Conservation (phyloP, 2,113 vertebrate species). For the Nipponia nippon region DNA sequence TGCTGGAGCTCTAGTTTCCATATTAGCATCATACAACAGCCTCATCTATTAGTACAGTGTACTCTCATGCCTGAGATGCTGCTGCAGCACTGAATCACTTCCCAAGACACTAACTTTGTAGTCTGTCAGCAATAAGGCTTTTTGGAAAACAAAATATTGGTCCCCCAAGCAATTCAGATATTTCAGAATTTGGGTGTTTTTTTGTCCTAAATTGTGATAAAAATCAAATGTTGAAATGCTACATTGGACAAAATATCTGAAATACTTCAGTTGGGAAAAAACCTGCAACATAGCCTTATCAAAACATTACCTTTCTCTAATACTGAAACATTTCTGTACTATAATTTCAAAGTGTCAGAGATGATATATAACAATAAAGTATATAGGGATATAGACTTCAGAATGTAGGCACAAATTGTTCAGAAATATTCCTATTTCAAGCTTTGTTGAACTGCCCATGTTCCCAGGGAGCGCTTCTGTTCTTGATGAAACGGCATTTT, state of each 20-base stretch:
- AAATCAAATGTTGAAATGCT: constrained; percentile 8
- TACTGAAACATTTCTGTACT: background rate
- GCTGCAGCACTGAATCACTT: background rate
- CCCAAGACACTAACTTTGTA: constrained; percentile 25
- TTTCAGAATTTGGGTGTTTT: background rate
- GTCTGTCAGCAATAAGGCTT: constrained; percentile 8
- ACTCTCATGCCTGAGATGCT: background rate
- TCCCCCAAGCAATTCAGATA: background rate
- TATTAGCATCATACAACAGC: background rate
- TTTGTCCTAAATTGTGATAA: background rate
- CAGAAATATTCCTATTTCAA: constrained; percentile 38
- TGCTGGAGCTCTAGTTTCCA: constrained; percentile 42
- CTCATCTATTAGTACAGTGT: background rate
- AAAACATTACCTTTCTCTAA: background rate
- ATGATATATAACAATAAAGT: constrained; percentile 31
- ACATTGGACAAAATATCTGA: background rate
- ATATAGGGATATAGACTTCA: constrained; percentile 3
- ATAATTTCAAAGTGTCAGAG: constrained; percentile 25
- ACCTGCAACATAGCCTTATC: background rate
- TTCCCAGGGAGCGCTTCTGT: constrained; percentile 13
- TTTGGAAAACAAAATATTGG: constrained; percentile 3
- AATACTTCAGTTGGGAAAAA: background rate
- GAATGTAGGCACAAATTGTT: constrained; percentile 52
- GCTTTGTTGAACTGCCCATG: constrained; percentile 5
- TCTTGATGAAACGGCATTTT: constrained; percentile 25